Conservation (phyloP, 2,888 invertebrate species). For the Drosophila nigricruria region DNA sequence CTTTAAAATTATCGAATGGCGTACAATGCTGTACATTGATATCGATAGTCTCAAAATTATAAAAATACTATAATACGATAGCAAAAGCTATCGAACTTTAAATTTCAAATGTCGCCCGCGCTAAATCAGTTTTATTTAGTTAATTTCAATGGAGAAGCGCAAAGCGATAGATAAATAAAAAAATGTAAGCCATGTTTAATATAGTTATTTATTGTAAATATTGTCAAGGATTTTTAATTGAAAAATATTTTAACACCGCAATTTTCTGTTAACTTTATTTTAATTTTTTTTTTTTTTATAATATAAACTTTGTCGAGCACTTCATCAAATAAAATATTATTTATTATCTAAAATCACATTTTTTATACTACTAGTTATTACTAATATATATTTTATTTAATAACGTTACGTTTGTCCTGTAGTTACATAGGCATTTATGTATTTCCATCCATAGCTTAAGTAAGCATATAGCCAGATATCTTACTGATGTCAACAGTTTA, state of each 20-base stretch:
- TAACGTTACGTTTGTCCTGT: not conserved
- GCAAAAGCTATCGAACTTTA: not conserved
- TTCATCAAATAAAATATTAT: conserved; percentile 2
- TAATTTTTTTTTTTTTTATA: too few species aligned
- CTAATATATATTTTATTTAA: not conserved
- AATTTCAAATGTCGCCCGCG: not conserved
- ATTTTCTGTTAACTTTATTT: not conserved
- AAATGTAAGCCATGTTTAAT: not conserved
- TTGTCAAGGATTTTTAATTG: not conserved
- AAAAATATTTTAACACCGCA: not conserved
- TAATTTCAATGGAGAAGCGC: not conserved
- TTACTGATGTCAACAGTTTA: conserved; percentile 10
- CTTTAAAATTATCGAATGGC: not conserved
- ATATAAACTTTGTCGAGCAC: not conserved
- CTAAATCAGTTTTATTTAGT: not conserved
- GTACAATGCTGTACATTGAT: not conserved
- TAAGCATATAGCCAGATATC: conserved; percentile 32
- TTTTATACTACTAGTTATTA: not conserved
- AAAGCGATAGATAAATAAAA: not conserved
- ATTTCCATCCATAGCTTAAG: conserved; percentile 2
- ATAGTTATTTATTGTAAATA: not conserved
- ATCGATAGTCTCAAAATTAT: not conserved
- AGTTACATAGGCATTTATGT: conserved; percentile 3
- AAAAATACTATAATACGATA: conserved; percentile 3
- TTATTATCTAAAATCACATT: conserved; percentile 7